A percentile compares a stretch with the other conserved stretches of the same genome.
Evolutionary conservation across 2,888 invertebrate genomes (phyloP).

Genomic region (Danaus chrysippus): DNA sequence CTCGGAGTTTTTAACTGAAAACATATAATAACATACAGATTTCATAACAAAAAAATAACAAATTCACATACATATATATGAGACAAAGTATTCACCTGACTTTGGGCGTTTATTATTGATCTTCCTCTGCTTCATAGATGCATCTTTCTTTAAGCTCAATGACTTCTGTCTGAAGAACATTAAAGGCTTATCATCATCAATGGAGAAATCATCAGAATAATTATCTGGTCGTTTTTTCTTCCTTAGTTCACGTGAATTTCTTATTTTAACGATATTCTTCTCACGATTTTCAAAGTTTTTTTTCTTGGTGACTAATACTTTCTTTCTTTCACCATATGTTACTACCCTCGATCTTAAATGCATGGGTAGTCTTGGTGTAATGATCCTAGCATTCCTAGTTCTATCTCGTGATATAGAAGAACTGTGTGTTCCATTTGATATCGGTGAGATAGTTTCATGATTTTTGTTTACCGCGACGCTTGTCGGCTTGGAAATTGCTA

Average conservation of each 20-base stretch:
- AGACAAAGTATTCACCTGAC: neutral
- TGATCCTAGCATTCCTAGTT: neutral
- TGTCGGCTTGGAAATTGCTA: neutral
- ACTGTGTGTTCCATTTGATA: neutral
- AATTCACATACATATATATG: neutral
- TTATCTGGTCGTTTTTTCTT: conserved; percentile 5
- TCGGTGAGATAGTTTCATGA: neutral
- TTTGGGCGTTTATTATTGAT: neutral
- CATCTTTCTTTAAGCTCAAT: neutral
- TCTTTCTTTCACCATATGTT: neutral
- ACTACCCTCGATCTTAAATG: neutral
- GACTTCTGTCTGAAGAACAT: conserved; percentile 11
- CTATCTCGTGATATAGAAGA: neutral
- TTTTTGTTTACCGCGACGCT: neutral
- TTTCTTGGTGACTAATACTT: neutral
- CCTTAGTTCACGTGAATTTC: neutral
- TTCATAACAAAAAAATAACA: neutral
- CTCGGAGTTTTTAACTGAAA: conserved; percentile 6
- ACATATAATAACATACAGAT: neutral
- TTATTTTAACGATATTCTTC: neutral
- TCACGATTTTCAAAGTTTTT: neutral
- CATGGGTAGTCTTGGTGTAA: neutral
- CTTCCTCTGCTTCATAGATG: neutral
- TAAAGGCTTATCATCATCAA: conserved; percentile 21
- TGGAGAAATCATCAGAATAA: conserved; percentile 4